Evolutionary conservation across 2,888 invertebrate species (phyloP).

Genomic region (Leistus spinibarbis): DNA sequence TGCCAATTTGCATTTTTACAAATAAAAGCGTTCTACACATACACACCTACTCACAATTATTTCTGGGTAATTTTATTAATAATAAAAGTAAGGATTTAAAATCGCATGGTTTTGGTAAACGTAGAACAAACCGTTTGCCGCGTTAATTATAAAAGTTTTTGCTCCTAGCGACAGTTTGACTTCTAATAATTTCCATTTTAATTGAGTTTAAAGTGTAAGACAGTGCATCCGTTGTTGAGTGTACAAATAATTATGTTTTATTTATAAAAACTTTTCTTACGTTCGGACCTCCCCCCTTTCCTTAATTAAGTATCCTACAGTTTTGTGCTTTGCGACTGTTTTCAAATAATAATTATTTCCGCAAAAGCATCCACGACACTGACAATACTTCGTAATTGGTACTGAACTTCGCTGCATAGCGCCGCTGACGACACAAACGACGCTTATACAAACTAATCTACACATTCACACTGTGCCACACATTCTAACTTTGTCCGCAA

Average conservation of each 20-base stretch:
- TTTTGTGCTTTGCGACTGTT: background rate
- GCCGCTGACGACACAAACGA: too few species aligned
- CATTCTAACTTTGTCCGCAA: too few species aligned
- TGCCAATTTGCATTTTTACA: too few species aligned
- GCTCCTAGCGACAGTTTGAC: background rate
- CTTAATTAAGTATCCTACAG: background rate
- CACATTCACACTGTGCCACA: too few species aligned
- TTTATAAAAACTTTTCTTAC: background rate
- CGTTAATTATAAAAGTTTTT: background rate
- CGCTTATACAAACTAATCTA: too few species aligned
- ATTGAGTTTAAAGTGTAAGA: conserved; percentile 5
- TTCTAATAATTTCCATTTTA: conserved; percentile 1
- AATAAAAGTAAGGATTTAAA: too few species aligned
- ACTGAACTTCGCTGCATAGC: background rate
- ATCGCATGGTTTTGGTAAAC: too few species aligned
- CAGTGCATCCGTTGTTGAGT: too few species aligned
- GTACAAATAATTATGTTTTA: conserved; percentile 9
- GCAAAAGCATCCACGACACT: background rate
- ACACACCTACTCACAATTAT: too few species aligned
- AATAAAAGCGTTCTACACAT: too few species aligned
- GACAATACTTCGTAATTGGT: conserved; percentile 11
- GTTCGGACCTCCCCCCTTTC: background rate
- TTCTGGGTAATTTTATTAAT: too few species aligned
- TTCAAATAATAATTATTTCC: conserved; percentile 11
- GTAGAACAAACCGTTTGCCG: too few species aligned